A percentile compares a stretch with the other conserved stretches of the same genome.
Evolutionary conservation across 2,113 vertebrate genomes (phyloP).

Genomic region (Lasiurus borealis): DNA sequence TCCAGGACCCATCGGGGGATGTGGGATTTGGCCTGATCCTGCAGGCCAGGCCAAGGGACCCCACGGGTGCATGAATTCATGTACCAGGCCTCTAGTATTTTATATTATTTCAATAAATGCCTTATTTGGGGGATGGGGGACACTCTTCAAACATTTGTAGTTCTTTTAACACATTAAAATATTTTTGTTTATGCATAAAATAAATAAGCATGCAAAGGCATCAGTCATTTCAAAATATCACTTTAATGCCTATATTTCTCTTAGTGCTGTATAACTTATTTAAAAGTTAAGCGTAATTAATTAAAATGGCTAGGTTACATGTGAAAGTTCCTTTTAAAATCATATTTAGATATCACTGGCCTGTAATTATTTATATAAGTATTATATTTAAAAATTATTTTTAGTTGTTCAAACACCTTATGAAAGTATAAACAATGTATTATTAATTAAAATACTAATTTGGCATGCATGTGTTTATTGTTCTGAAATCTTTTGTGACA

Average conservation of each 20-base stretch:
- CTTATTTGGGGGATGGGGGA: slow-evolving; percentile 40
- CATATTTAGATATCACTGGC: not conserved
- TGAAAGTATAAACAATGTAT: not conserved
- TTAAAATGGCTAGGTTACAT: slow-evolving; percentile 6
- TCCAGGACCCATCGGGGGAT: too few species aligned
- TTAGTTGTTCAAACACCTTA: slow-evolving; percentile 20
- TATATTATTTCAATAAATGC: not conserved
- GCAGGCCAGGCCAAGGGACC: too few species aligned
- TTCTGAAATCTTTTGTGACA: slow-evolving; percentile 39
- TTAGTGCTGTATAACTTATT: not conserved
- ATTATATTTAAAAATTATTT: slow-evolving; percentile 42
- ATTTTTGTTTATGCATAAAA: not conserved
- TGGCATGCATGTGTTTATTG: slow-evolving; percentile 13
- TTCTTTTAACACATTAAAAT: not conserved
- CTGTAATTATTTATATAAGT: not conserved
- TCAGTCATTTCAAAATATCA: slow-evolving; percentile 13
- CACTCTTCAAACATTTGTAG: not conserved
- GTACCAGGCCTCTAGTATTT: not conserved
- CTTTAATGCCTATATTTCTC: not conserved
- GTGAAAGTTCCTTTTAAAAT: not conserved
- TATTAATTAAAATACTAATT: slow-evolving; percentile 10
- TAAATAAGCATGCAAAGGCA: not conserved
- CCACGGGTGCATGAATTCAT: too few species aligned
- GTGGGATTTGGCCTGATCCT: too few species aligned
- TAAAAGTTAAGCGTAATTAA: not conserved